Evolutionary conservation across 1,140 invertebrate species (phyloP), one percentile per base, ranked within the genome.

Genomic region (Grapholita molesta): DNA sequence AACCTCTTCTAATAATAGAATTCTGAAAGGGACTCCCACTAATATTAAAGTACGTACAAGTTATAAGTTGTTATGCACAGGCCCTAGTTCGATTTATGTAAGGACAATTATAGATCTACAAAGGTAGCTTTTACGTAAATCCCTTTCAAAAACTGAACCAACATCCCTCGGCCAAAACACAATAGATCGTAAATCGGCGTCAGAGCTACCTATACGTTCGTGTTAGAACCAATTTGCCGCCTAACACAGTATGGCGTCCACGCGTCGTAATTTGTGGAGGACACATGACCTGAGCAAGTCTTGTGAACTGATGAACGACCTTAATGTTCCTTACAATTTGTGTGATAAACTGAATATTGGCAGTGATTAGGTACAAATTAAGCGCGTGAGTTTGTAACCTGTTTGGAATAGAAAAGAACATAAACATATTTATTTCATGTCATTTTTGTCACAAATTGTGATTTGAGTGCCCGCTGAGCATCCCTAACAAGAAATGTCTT

Each of bases 161-260:
- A 61, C 32, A 32, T 61, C 4, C 6, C 12, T 15, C 3, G 6
- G 12, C 53, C 12, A n/a, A n/a, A 61, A 61, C 55, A 61, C 15
- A 61, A 57, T 57, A 57, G 23, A 12, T 57, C 53, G 24, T 61
- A 28, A 61, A 61, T 15, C 55, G 55, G 6, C 28, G 12, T 30
- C 24, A 2, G 5, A 38, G 35, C 35, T 38, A 25, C 24, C 53
- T 57, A 61, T 61, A n/a, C 28, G 55, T 61, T 61, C 55, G 25
- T 61, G 24, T 61, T 61, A 28, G 55, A 61, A 28, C 55, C 55
- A 61, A 61, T 61, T 61, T 61, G 12, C 25, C 12, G 55, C 55
- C 24, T 12, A 5, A 15, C 9, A 61, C 24, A n/a, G n/a, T n/a
- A 61, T 61, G 55, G 55, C 28, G 24, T 15, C 42, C 2, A n/a